A percentile compares a stretch with the other conserved stretches of the same genome.
Evolutionary conservation across 2,797 vertebrate species (phyloP).

Genomic region (Mallotus villosus): DNA sequence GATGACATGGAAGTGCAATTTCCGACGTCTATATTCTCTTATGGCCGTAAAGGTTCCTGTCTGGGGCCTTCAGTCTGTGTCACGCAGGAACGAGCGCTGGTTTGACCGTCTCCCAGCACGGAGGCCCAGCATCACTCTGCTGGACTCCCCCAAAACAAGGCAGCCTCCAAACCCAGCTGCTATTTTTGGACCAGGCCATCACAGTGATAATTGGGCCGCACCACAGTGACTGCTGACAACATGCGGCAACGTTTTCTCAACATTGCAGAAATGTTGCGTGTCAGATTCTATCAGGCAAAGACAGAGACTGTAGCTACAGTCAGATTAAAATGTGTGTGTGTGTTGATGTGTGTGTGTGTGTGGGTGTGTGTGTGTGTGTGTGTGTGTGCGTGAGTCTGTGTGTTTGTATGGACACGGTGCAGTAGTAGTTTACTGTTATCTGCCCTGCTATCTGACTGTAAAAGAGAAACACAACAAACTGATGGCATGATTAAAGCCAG

Average conservation of each 20-base stretch:
- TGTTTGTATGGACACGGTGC: constrained; percentile 13
- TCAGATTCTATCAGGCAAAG: constrained; percentile 29
- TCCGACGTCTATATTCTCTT: constrained; percentile 63
- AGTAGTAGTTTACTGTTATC: constrained; percentile 40
- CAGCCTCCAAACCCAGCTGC: constrained; percentile 50
- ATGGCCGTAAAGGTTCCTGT: constrained; percentile 47
- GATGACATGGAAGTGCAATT: constrained; percentile 72
- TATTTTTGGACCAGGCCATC: constrained; percentile 66
- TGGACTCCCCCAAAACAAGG: constrained; percentile 36
- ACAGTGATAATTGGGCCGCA: constrained; percentile 57
- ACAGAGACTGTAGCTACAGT: constrained; percentile 24
- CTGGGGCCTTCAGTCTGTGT: constrained; percentile 13
- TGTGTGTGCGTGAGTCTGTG: neutral
- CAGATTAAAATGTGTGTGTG: neutral
- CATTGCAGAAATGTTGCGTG: constrained; percentile 39
- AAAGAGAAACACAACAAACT: constrained; percentile 35
- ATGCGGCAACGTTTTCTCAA: constrained; percentile 38
- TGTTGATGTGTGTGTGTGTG: neutral
- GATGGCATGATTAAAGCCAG: constrained; percentile 59
- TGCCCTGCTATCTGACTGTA: constrained; percentile 49
- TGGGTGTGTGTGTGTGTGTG: neutral
- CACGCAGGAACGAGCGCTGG: neutral
- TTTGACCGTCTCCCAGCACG: constrained; percentile 46
- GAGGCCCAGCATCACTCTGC: constrained; percentile 38
- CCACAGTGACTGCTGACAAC: constrained; percentile 27